Percentiles rank a stretch among this genome's conserved stretches.
Evolutionary conservation across 2,797 vertebrate species (phyloP).

Genomic region (Enteromius viviparus): DNA sequence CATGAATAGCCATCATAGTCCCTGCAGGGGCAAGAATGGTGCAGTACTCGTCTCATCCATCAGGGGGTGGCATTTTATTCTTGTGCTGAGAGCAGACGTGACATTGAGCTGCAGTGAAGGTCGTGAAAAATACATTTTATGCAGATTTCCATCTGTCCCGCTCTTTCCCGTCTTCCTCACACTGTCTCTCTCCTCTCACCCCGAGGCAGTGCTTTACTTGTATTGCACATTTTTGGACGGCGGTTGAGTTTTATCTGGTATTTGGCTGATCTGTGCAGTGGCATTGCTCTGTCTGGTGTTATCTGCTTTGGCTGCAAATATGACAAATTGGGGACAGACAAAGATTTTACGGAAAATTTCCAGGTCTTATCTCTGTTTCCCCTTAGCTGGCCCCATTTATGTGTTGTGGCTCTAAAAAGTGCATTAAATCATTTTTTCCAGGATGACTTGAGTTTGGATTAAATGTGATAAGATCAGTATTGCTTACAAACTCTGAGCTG

Average conservation of each 20-base stretch:
- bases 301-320: constrained; percentile 27
- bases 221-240: constrained; percentile 45
- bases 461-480: constrained; percentile 29
- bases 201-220: constrained; percentile 36
- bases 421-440: constrained; percentile 16
- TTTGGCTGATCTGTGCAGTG: constrained; percentile 41
- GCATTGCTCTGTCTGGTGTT: constrained; percentile 31
- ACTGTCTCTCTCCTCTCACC: constrained; percentile 12
- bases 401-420: constrained; percentile 14
- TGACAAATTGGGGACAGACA: constrained; percentile 50
- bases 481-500: background rate
- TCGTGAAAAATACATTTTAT: constrained; percentile 25
- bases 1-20: background rate
- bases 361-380: background rate
- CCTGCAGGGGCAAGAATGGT: constrained; percentile 51
- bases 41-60: constrained; percentile 61
- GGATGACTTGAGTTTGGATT: constrained; percentile 10
- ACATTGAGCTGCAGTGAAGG: constrained; percentile 47
- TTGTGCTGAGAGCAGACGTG: constrained; percentile 36
- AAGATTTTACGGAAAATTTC: constrained; percentile 48
- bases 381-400: constrained; percentile 1
- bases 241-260: constrained; percentile 29
- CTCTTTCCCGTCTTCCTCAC: background rate
- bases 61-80: constrained; percentile 64
- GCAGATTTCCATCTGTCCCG: constrained; percentile 41